Base-by-base conservation (phyloP, 2,113 vertebrate genomes). In the Clarias macrocephalus region DNA sequence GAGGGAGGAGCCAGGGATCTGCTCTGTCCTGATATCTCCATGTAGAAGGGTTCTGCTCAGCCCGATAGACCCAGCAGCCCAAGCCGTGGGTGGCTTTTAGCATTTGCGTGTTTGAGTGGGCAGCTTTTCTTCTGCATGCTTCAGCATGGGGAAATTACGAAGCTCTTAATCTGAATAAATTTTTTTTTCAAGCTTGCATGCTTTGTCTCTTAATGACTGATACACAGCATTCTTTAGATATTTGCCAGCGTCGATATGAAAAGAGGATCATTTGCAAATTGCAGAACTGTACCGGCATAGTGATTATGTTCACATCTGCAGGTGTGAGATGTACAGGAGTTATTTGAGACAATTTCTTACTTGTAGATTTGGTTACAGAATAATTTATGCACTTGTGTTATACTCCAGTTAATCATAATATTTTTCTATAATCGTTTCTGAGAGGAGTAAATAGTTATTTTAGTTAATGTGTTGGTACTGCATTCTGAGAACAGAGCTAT, bases 1-100 rank as follows among this genome's bases (percentile, higher is more conserved):
- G 83, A 88, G 91, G 89, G 90, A 84, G 89, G 90, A 88, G 91
- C 30, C 80, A 66, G 66, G 63, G 81, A 82, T 89, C 89, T 92
- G 92, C 73, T 68, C 65, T 65, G 89, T 84, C 65, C 85, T 90
- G 92, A 91, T 92, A 91, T 89, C 85, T 83, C 70, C 54, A 62
- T 25, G 79, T 75, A 84, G 63, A 82, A 85, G 77, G 88, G 52
- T 83, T 82, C 54, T 82, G 80, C 59, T 19, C 76, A 68, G 85
- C 57, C 75, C 70, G 84, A 89, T 91, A 89, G 84, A 87, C 88
- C 70, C 65, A 57, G 77, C 37, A 62, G 86, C 70, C 42, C 56
- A 48, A 86, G 82, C 81, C n/a, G 90, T 89, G 90, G 88, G 90
- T 88, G 87, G 88, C 30, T 10, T 86, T 85, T 72, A 86, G 85